Percentiles rank a stretch among this genome's conserved stretches.
phyloP scores from a whole-genome alignment of 35 echinoderm and acorn worm species.

The Heliocidaris tuberculata region DNA sequence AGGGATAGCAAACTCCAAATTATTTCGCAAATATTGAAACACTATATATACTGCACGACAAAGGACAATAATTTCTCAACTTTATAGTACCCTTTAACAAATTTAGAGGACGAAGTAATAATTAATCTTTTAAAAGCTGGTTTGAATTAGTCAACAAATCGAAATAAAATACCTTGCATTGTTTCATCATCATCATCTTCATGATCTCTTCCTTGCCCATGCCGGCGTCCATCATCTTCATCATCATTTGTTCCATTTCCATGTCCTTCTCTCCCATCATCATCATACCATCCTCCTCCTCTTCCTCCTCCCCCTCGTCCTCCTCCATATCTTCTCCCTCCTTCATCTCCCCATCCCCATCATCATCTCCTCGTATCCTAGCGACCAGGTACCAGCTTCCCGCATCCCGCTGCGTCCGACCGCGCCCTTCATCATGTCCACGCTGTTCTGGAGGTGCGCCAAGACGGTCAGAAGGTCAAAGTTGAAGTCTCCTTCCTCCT shows the following conservation, averaged over 20 bases:
- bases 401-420: neutral
- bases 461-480: neutral
- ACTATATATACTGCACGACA: too few species aligned
- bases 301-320: neutral
- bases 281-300: neutral
- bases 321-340: neutral
- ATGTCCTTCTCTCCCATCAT: slow-evolving; percentile 34
- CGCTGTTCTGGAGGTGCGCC: neutral
- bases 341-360: slow-evolving; percentile 23
- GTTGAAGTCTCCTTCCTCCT: neutral
- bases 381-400: slow-evolving; percentile 5
- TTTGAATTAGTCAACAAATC: neutral
- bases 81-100: too few species aligned
- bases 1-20: too few species aligned
- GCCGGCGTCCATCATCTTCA: neutral
- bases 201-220: neutral
- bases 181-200: slow-evolving; percentile 33
- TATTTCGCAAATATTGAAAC: too few species aligned
- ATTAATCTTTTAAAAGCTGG: neutral
- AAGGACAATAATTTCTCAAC: too few species aligned
- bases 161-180: slow-evolving; percentile 15
- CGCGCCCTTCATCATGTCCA: slow-evolving; percentile 3
- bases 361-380: slow-evolving; percentile 21
- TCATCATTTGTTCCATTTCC: neutral
- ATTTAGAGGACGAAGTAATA: too few species aligned